phyloP scores from a whole-genome alignment of 2,888 invertebrate genomes.

The Microdon myrmicae region DNA sequence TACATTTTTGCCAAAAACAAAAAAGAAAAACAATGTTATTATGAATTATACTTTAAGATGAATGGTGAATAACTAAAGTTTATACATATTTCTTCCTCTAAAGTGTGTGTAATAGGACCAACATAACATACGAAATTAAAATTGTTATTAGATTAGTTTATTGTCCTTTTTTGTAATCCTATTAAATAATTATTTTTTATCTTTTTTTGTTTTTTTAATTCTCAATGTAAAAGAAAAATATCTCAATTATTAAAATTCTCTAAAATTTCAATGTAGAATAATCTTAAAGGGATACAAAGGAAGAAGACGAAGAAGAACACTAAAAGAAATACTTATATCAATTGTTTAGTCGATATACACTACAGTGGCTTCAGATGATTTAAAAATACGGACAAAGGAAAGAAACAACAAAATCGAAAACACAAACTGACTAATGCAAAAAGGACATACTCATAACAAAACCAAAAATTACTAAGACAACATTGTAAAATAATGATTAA shows the following conservation, averaged over 20 bases:
- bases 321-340: constrained; percentile 23
- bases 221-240: constrained; percentile 32
- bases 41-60: constrained; percentile 7
- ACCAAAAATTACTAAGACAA: constrained; percentile 38
- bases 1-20: constrained; percentile 32
- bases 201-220: too few species aligned
- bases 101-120: constrained; percentile 39
- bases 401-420: constrained; percentile 15
- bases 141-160: constrained; percentile 19
- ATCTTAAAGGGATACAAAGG: constrained; percentile 18
- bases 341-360: constrained; percentile 32
- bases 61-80: constrained; percentile 6
- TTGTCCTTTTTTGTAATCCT: constrained; percentile 4
- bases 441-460: constrained; percentile 54
- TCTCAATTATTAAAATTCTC: constrained; percentile 33
- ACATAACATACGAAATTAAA: constrained; percentile 16
- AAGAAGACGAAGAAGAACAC: constrained; percentile 10
- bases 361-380: constrained; percentile 39
- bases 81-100: constrained; percentile 35
- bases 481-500: constrained; percentile 39
- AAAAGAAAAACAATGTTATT: constrained; percentile 9
- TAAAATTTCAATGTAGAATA: constrained; percentile 41
- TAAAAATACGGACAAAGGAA: constrained; percentile 20
- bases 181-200: too few species aligned
- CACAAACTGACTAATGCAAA: constrained; percentile 42